Conservation (phyloP, 2,888 invertebrate genomes). For the Epicampocera succincta region DNA sequence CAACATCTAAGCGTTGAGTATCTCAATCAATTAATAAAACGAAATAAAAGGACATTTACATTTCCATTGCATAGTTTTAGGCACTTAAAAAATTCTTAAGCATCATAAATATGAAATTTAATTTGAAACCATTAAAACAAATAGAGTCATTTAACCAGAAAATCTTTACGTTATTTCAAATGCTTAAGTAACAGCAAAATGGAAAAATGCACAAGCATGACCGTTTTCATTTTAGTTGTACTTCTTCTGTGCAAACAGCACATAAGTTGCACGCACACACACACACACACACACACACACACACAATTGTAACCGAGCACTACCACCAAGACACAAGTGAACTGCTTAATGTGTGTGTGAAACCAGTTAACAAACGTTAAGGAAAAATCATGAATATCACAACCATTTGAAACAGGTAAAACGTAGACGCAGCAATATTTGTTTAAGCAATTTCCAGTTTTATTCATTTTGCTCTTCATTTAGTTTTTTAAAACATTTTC, state of each 20-base stretch:
- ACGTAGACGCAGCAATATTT: conserved; percentile 57
- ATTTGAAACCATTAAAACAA: conserved; percentile 23
- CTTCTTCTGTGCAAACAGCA: conserved; percentile 3
- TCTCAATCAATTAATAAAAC: no score
- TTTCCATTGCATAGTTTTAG: conserved; percentile 26
- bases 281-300: not conserved
- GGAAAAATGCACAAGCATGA: conserved; percentile 43
- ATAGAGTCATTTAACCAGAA: conserved; percentile 47
- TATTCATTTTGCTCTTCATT: conserved; percentile 25
- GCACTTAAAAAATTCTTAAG: conserved; percentile 20
- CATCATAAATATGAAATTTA: conserved; percentile 30
- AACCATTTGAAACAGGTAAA: conserved; percentile 52
- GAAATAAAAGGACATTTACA: not conserved
- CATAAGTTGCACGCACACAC: not conserved
- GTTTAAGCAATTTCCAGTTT: conserved; percentile 57
- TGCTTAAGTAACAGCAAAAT: conserved; percentile 1
- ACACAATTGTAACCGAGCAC: not conserved
- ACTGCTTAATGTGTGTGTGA: not conserved
- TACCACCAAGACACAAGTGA: no score
- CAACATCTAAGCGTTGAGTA: no score
- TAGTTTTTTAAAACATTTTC: conserved; percentile 31
- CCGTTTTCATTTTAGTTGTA: conserved; percentile 34
- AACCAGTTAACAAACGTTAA: not conserved
- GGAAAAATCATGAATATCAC: conserved; percentile 47
- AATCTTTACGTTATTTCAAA: conserved; percentile 31